Percentiles rank a stretch among this genome's conserved stretches.
These are phyloP conservation scores for Melanchra persicariae DNA, from an alignment of 2,888 invertebrate species.

Conservation along the genomic window DNA sequence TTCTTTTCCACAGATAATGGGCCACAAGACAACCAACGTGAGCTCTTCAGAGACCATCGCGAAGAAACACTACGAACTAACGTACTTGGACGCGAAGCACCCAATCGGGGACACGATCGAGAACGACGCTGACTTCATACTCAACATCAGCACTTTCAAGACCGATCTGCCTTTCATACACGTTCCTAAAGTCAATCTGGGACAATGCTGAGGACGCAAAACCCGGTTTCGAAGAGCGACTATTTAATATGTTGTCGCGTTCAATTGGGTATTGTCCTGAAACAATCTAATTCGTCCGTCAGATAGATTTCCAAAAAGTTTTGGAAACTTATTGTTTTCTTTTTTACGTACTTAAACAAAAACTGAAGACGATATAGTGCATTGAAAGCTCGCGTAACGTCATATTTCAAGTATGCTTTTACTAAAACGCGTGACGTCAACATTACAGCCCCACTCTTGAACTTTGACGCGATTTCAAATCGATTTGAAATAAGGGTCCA, in stretches of 20 bases:
- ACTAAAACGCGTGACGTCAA: too few species aligned
- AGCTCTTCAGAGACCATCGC: constrained; percentile 33
- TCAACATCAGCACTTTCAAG: constrained; percentile 77
- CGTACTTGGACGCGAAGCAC: constrained; percentile 75
- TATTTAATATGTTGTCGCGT: constrained; percentile 10
- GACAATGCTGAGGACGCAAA: constrained; percentile 75
- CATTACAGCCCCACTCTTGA: too few species aligned
- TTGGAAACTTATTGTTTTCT: too few species aligned
- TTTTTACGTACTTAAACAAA: too few species aligned
- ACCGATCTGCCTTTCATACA: constrained; percentile 72
- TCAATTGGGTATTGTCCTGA: background rate
- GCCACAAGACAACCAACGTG: constrained; percentile 74
- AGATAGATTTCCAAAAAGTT: too few species aligned
- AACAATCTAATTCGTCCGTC: too few species aligned
- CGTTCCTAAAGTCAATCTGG: constrained; percentile 75
- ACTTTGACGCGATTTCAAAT: too few species aligned
- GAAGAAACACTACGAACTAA: constrained; percentile 72
- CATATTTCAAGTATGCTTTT: too few species aligned
- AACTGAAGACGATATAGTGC: too few species aligned
- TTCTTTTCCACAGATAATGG: constrained; percentile 76
- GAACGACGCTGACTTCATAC: constrained; percentile 76
- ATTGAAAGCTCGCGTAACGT: too few species aligned
- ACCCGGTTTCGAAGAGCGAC: background rate
- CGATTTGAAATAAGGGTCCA: too few species aligned
- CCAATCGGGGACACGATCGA: constrained; percentile 76